Percentiles rank a stretch among this genome's conserved stretches.
Conservation (phyloP, 92 coral and sea anemone genomes). For the Metridium senile region DNA sequence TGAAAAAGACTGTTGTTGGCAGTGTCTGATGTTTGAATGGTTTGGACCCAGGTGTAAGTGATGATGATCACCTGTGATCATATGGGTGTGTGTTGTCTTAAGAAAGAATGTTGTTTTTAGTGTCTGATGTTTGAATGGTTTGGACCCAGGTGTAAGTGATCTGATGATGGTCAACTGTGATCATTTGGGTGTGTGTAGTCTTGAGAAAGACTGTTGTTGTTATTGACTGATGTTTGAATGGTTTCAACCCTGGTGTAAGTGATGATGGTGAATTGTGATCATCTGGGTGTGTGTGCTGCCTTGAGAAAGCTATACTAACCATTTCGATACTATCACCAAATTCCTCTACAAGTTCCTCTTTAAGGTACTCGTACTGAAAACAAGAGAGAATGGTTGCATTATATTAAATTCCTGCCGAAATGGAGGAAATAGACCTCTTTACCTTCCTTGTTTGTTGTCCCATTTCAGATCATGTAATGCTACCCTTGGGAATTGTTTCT, state of each 20-base stretch:
- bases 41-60: too few relatives aligned
- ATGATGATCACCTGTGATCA: too few relatives aligned
- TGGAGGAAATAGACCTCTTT: too few relatives aligned
- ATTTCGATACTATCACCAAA: constrained; percentile 48
- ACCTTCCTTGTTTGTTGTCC: too few relatives aligned
- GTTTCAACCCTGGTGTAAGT: background rate
- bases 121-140: background rate
- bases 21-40: too few relatives aligned
- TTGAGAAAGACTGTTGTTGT: too few relatives aligned
- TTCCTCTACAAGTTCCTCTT: constrained; percentile 17
- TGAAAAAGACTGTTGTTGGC: background rate
- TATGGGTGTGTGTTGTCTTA: too few relatives aligned
- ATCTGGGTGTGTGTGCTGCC: background rate
- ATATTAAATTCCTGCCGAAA: background rate
- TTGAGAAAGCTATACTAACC: constrained; percentile 27
- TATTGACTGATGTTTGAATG: too few relatives aligned
- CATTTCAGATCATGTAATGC: too few relatives aligned
- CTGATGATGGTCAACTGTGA: background rate
- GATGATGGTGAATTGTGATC: background rate
- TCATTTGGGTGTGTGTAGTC: too few relatives aligned
- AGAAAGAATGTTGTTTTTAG: background rate
- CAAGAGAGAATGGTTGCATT: background rate
- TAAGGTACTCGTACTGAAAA: constrained; percentile 29
- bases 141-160: background rate
- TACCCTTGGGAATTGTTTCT: too few relatives aligned